A percentile compares a stretch with the other conserved stretches of the same genome.
Evolutionary conservation across 2,797 vertebrate genomes (phyloP).

Genomic region (Sebastiscus albofasciatus): DNA sequence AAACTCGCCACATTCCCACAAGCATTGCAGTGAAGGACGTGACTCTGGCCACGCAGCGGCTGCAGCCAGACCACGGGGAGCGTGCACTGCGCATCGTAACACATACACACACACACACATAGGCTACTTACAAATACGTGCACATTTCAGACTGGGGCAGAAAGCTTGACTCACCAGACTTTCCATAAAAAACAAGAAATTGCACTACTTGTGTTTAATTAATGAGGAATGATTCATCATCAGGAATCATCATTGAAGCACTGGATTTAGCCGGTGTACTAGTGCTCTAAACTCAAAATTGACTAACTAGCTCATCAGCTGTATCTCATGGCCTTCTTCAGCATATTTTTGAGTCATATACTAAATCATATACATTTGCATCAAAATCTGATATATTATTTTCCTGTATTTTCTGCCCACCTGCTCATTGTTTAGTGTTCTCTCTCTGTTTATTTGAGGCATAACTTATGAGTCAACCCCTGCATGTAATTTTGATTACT

Average conservation of each 20-base stretch:
- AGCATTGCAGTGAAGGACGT: conserved; percentile 88
- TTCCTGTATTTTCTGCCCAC: not conserved
- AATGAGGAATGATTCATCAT: conserved; percentile 14
- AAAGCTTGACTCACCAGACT: conserved; percentile 13
- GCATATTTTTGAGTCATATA: not conserved
- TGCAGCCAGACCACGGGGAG: conserved; percentile 78
- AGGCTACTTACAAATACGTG: not conserved
- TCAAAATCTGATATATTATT: not conserved
- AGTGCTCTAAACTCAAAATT: not conserved
- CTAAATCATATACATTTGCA: not conserved
- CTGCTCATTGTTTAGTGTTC: not conserved
- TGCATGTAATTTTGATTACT: not conserved
- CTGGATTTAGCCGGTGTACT: not conserved
- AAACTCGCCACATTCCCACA: conserved; percentile 91
- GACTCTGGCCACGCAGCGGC: conserved; percentile 87
- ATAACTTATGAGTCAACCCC: conserved; percentile 11
- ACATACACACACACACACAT: conserved; percentile 19
- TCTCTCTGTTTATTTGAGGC: not conserved
- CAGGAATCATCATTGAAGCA: not conserved
- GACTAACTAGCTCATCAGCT: not conserved
- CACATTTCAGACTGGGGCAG: conserved; percentile 9
- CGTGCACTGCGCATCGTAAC: conserved; percentile 29
- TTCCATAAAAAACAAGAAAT: conserved; percentile 10
- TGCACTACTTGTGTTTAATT: conserved; percentile 10
- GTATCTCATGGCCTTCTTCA: not conserved